Conservation (phyloP, 2,113 vertebrate genomes). For the Puntigrus tetrazona region DNA sequence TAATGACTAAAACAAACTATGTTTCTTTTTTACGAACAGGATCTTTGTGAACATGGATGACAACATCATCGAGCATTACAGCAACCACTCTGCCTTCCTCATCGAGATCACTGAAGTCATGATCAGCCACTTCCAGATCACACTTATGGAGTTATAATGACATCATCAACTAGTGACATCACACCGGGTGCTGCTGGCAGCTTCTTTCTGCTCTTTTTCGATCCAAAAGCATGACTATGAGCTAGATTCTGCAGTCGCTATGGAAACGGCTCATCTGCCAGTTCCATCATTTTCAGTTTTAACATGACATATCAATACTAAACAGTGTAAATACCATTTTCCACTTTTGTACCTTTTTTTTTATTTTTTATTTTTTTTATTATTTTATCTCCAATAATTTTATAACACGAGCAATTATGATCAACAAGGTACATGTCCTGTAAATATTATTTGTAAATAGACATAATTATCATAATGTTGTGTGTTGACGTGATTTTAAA, state of each 20-base stretch:
- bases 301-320: constrained; percentile 18
- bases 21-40: constrained; percentile 65
- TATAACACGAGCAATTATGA: constrained; percentile 70
- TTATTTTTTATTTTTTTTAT: constrained; percentile 53
- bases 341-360: constrained; percentile 44
- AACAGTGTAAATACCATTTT: constrained; percentile 64
- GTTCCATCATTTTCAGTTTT: constrained; percentile 45
- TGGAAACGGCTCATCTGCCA: constrained; percentile 36
- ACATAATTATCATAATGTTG: constrained; percentile 64
- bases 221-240: constrained; percentile 62
- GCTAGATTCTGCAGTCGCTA: constrained; percentile 48
- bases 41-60: constrained; percentile 98
- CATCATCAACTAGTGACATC: not conserved
- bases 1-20: constrained; percentile 1
- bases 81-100: constrained; percentile 94
- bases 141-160: constrained; percentile 87
- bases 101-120: constrained; percentile 85
- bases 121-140: constrained; percentile 85
- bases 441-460: constrained; percentile 76
- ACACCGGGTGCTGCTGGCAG: not conserved
- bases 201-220: constrained; percentile 48
- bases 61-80: constrained; percentile 97
- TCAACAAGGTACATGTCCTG: constrained; percentile 56
- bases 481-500: constrained; percentile 46
- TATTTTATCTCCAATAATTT: constrained; percentile 60